Percentiles rank a stretch among this genome's conserved stretches.
phyloP scores from a whole-genome alignment of 2,113 vertebrate species.

The Spea multiplicata region DNA sequence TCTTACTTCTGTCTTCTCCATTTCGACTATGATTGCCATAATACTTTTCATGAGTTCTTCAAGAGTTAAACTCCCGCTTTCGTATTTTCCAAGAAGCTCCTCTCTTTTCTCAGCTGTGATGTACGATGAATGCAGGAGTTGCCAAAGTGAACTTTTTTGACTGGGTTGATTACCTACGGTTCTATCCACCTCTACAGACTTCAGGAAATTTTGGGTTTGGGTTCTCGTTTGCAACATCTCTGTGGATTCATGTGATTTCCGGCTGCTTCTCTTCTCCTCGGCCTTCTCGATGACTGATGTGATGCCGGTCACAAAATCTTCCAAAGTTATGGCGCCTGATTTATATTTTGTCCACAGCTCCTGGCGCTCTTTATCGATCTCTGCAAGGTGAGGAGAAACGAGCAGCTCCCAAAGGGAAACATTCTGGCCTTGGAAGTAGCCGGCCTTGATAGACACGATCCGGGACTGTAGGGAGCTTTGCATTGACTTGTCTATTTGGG shows the following conservation, averaged over 20 bases:
- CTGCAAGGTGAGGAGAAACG: slow-evolving; percentile 65
- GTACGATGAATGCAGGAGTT: slow-evolving; percentile 80
- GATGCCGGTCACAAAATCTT: slow-evolving; percentile 63
- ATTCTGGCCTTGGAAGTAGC: slow-evolving; percentile 57
- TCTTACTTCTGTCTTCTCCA: slow-evolving; percentile 51
- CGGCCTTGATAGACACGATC: slow-evolving; percentile 46
- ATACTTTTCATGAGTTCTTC: slow-evolving; percentile 63
- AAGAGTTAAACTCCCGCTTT: slow-evolving; percentile 55
- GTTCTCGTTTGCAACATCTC: not conserved
- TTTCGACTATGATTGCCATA: slow-evolving; percentile 61
- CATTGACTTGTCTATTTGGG: slow-evolving; percentile 43
- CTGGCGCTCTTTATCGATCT: slow-evolving; percentile 59
- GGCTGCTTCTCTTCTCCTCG: slow-evolving; percentile 50
- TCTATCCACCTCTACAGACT: slow-evolving; percentile 38
- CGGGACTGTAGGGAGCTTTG: not conserved
- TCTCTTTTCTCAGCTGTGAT: slow-evolving; percentile 57
- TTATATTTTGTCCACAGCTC: slow-evolving; percentile 61
- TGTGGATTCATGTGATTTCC: not conserved
- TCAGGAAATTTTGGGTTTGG: slow-evolving; percentile 51
- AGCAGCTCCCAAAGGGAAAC: slow-evolving; percentile 65
- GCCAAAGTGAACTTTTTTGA: slow-evolving; percentile 67
- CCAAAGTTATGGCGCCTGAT: slow-evolving; percentile 55
- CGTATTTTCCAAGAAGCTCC: slow-evolving; percentile 59
- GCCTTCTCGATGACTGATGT: slow-evolving; percentile 59
- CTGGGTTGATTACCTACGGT: slow-evolving; percentile 49